Percentiles rank a stretch among this genome's conserved stretches.
Evolutionary conservation across 2,888 invertebrate genomes (phyloP).

Genomic region (Apodemia duryi): DNA sequence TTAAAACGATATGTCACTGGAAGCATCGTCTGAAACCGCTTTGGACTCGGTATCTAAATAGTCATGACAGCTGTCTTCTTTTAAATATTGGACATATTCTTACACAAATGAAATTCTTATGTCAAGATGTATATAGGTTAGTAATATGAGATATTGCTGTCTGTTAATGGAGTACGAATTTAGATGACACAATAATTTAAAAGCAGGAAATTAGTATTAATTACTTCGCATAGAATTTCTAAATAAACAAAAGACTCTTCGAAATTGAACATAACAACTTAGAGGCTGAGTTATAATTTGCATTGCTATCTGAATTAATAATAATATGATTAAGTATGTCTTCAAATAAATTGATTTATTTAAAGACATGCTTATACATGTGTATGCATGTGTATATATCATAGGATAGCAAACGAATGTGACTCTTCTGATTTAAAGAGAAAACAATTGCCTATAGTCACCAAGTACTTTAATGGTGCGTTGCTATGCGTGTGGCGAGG

Average conservation of each 20-base stretch:
- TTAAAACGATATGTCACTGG: conserved; percentile 77
- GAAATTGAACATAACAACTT: not conserved
- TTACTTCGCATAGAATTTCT: not conserved
- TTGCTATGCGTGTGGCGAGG: no score
- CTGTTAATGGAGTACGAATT: conserved; percentile 14
- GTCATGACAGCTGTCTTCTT: conserved; percentile 59
- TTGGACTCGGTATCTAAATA: conserved; percentile 64
- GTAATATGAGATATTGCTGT: conserved; percentile 20
- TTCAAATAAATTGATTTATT: no score
- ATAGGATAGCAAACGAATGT: no score
- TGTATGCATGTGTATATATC: no score
- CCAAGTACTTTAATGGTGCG: no score
- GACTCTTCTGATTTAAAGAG: no score
- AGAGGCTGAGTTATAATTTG: not conserved
- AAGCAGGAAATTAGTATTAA: conserved; percentile 15
- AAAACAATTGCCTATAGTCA: no score
- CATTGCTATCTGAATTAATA: not conserved
- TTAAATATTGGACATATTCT: conserved; percentile 56
- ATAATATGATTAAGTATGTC: no score
- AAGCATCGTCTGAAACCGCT: conserved; percentile 45
- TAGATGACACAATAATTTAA: conserved; percentile 5
- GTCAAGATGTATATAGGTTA: conserved; percentile 34
- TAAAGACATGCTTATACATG: no score
- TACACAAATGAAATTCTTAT: conserved; percentile 56
- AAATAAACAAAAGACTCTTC: not conserved